Conservation (phyloP, 2,113 vertebrate genomes). For the Genyomyrus donnyi region DNA sequence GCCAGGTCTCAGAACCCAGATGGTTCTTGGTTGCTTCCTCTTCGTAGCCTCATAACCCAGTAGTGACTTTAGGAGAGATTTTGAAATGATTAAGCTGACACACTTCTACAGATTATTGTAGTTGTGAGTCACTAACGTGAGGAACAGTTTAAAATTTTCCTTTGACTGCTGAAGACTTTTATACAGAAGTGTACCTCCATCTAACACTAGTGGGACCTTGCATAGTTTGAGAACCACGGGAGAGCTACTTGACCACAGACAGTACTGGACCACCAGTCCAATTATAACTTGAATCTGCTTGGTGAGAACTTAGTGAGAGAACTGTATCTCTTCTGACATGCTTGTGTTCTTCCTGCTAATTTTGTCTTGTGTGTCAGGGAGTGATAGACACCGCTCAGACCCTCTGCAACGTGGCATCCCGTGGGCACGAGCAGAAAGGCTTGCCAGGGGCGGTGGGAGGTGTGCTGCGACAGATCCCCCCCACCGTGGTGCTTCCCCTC, state of each 20-base stretch:
- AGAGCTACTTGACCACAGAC: background rate
- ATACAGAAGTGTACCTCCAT: background rate
- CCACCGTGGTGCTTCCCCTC: slow-evolving; percentile 80
- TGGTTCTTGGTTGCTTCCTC: background rate
- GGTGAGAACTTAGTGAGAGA: background rate
- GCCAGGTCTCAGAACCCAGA: background rate
- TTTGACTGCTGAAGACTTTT: background rate
- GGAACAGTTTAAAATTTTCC: background rate
- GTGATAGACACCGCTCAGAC: slow-evolving; percentile 84
- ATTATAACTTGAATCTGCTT: background rate
- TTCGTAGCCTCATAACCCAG: background rate
- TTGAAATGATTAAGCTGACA: background rate
- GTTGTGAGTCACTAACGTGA: background rate
- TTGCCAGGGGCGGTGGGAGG: slow-evolving; percentile 82
- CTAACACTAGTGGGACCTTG: background rate
- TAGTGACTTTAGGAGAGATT: background rate
- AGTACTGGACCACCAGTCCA: background rate
- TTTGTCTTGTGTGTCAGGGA: slow-evolving; percentile 55
- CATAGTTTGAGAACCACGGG: background rate
- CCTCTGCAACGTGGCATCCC: slow-evolving; percentile 77
- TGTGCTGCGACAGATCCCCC: slow-evolving; percentile 84
- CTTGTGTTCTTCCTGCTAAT: background rate
- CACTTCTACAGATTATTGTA: background rate
- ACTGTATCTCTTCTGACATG: background rate
- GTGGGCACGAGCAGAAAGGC: slow-evolving; percentile 85